phyloP scores from a whole-genome alignment of 2,113 vertebrate species.

The Pseudorasbora parva region DNA sequence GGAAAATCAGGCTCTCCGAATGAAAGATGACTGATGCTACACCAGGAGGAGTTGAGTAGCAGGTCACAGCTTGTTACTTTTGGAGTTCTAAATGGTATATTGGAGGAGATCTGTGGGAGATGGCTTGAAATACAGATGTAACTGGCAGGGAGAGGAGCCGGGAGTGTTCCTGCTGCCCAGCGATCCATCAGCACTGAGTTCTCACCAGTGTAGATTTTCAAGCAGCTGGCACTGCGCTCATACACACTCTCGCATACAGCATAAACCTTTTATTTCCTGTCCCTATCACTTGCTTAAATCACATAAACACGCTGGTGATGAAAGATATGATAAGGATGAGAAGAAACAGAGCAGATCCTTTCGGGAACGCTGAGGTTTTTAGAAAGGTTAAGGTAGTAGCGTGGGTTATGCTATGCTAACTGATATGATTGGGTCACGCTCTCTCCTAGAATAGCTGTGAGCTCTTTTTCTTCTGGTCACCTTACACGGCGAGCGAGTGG shows the following conservation, averaged over 20 bases:
- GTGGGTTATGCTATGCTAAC: neutral
- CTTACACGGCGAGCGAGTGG: neutral
- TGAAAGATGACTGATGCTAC: constrained; percentile 27
- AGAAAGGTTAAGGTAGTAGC: neutral
- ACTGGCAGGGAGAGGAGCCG: constrained; percentile 4
- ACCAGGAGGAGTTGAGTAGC: constrained; percentile 7
- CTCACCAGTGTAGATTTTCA: constrained; percentile 35
- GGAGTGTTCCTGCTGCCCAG: neutral
- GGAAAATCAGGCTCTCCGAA: neutral
- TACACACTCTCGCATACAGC: constrained; percentile 8
- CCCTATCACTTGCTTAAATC: constrained; percentile 1
- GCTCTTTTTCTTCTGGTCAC: constrained; percentile 5
- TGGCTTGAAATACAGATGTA: neutral
- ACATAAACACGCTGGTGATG: constrained; percentile 1
- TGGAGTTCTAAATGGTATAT: neutral
- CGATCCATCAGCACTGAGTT: constrained; percentile 5
- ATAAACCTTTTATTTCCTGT: constrained; percentile 40
- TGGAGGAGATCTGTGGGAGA: constrained; percentile 22
- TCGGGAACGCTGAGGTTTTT: neutral
- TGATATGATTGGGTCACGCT: constrained; percentile 12
- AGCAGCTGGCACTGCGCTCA: neutral
- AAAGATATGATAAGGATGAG: constrained; percentile 19
- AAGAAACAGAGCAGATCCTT: neutral
- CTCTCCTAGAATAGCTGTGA: neutral
- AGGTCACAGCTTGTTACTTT: constrained; percentile 39